Base-by-base conservation (phyloP, 2,113 vertebrate species). In the Siphamia tubifer region DNA sequence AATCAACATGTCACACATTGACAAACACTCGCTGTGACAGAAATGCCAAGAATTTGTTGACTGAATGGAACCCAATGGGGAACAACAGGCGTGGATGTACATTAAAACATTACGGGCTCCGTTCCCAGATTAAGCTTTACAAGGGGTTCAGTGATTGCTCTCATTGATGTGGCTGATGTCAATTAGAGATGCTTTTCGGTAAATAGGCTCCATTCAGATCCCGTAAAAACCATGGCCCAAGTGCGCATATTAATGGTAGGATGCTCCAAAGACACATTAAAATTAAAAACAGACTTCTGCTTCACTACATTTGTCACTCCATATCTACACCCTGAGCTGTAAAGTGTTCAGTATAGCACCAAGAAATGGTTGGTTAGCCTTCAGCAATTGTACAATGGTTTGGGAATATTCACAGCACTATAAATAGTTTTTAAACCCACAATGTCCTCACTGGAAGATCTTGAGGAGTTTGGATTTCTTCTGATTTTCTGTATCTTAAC, bases 1-100 rank as follows among this genome's bases (percentile, higher is more conserved):
- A 40, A 70, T 82, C 83, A 60, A 17, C 82, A 36, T 60, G 83
- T 81, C 81, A 71, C 79, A 62, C 51, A 4, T 21, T 49, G 81
- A 81, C 74, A 76, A 86, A 79, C 67, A 67, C 66, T 75, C 60
- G 45, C 58, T 0, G 28, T 44, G 63, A 58, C 30, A 38, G 54
- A 81, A 70, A 80, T 74, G 81, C 66, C 56, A 78, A 71, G 72
- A 79, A 78, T 77, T 28, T 40, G 61, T 74, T 55, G 75, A 80
- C 34, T 82, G 68, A 80, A 67, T n/a, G 48, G 60, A 72, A 28
- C 57, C 62, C 66, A 32, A 43, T 28, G 35, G 61, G 32, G 49
- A 52, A 74, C 54, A 57, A 67, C 63, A 39, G 44, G 35, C 53
- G 23, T 45, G 40, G 43, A 77, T 71, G 68, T 73, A 63, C 60